These are phyloP conservation scores for Arctia plantaginis DNA, from an alignment of 2,888 invertebrate species.

Conservation along the genomic window DNA sequence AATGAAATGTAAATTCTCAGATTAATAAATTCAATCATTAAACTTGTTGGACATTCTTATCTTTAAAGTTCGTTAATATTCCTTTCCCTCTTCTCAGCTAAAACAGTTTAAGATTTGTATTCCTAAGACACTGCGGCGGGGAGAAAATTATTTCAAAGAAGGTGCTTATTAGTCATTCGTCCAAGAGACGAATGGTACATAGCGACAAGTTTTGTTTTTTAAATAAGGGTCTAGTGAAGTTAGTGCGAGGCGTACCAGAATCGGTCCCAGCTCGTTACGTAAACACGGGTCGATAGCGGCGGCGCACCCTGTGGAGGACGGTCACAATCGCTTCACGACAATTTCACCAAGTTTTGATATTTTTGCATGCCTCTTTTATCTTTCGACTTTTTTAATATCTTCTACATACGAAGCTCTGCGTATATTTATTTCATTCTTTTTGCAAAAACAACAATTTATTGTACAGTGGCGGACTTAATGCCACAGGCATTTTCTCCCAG, in stretches of 20 bases:
- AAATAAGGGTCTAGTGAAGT: slow-evolving; percentile 55
- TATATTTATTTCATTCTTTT: too few relatives aligned
- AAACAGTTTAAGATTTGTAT: not conserved
- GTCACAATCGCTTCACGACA: slow-evolving; percentile 54
- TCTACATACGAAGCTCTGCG: not conserved
- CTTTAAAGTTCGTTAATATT: not conserved
- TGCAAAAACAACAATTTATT: too few relatives aligned
- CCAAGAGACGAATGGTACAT: slow-evolving; percentile 44
- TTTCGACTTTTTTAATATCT: slow-evolving; percentile 34
- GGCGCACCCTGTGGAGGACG: slow-evolving; percentile 66
- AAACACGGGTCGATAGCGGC: slow-evolving; percentile 73
- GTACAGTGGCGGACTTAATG: too few relatives aligned
- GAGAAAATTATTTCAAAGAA: slow-evolving; percentile 7
- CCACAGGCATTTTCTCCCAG: too few relatives aligned
- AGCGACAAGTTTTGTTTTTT: slow-evolving; percentile 51
- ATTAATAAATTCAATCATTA: not conserved
- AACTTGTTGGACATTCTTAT: not conserved
- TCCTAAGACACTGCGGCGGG: not conserved
- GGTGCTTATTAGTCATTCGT: slow-evolving; percentile 25
- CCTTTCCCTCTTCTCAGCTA: not conserved
- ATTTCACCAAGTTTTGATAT: slow-evolving; percentile 69
- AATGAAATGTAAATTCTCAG: not conserved
- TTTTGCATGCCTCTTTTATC: slow-evolving; percentile 55
- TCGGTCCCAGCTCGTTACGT: slow-evolving; percentile 67
- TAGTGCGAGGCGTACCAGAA: slow-evolving; percentile 44